These are phyloP conservation scores for Chironomus tepperi DNA, from an alignment of 1,140 invertebrate genomes.

Conservation along the genomic window DNA sequence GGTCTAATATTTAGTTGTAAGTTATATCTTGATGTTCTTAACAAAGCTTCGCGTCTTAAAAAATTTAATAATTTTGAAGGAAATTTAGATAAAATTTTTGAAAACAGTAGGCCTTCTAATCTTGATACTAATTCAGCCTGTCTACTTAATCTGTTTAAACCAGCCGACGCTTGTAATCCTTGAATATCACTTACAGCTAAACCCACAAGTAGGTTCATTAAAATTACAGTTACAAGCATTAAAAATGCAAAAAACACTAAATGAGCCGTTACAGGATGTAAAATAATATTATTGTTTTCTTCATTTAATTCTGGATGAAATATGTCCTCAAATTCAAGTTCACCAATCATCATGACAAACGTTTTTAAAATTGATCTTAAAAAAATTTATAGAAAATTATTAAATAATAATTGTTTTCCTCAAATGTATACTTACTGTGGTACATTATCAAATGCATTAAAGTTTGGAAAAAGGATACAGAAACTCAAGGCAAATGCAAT, in stretches of 20 bases:
- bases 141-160: constrained; percentile 65
- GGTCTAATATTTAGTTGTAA: constrained; percentile 61
- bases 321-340: constrained; percentile 75
- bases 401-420: constrained; percentile 15
- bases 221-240: constrained; percentile 70
- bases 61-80: constrained; percentile 53
- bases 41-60: constrained; percentile 56
- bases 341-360: constrained; percentile 82
- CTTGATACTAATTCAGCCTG: constrained; percentile 70
- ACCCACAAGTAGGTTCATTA: constrained; percentile 78
- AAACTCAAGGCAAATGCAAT: constrained; percentile 70
- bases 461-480: constrained; percentile 67
- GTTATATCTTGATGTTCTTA: constrained; percentile 60
- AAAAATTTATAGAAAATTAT: constrained; percentile 8
- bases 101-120: constrained; percentile 72
- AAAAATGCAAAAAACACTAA: constrained; percentile 68
- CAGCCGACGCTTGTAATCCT: constrained; percentile 72
- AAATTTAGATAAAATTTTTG: constrained; percentile 54
- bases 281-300: constrained; percentile 38
- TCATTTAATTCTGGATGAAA: constrained; percentile 53
- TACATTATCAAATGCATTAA: constrained; percentile 56
- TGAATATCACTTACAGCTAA: constrained; percentile 75
- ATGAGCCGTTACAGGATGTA: constrained; percentile 61
- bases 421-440: constrained; percentile 30
- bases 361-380: constrained; percentile 58